A percentile compares a stretch with the other conserved stretches of the same genome.
Conservation (phyloP, 2,113 vertebrate species). For the Cyrtonyx montezumae region DNA sequence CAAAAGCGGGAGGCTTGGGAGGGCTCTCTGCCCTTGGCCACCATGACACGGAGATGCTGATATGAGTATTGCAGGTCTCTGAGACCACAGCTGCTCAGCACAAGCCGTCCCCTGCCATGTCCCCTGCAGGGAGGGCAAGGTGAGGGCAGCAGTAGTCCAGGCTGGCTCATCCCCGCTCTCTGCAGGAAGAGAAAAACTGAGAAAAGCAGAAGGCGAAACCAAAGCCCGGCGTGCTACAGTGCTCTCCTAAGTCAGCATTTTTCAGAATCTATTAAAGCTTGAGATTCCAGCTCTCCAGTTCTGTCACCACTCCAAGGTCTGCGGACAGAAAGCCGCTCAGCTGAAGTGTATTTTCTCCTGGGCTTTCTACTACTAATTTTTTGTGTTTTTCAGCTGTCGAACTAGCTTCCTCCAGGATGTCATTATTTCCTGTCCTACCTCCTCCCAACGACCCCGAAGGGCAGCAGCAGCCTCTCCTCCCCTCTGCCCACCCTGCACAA, state of each 20-base stretch:
- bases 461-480: not conserved
- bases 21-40: not conserved
- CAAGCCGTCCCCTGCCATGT: accelerated
- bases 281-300: not conserved
- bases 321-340: not conserved
- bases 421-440: not conserved
- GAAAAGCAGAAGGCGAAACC: not conserved
- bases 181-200: not conserved
- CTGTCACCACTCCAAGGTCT: not conserved
- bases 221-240: not conserved
- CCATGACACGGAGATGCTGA: accelerated
- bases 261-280: not conserved
- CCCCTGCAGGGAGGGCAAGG: not conserved
- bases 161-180: not conserved
- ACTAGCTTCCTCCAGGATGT: not conserved
- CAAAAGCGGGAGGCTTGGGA: accelerated
- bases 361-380: not conserved
- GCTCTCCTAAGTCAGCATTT: conserved; percentile 49
- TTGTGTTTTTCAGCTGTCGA: conserved; percentile 27
- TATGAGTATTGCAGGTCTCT: accelerated
- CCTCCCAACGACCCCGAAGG: not conserved
- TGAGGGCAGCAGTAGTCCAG: accelerated
- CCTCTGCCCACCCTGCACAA: not conserved
- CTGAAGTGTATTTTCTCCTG: conserved; percentile 20
- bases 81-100: accelerated